phyloP scores from a whole-genome alignment of 2,888 invertebrate genomes.

The Yponomeuta sedellus region DNA sequence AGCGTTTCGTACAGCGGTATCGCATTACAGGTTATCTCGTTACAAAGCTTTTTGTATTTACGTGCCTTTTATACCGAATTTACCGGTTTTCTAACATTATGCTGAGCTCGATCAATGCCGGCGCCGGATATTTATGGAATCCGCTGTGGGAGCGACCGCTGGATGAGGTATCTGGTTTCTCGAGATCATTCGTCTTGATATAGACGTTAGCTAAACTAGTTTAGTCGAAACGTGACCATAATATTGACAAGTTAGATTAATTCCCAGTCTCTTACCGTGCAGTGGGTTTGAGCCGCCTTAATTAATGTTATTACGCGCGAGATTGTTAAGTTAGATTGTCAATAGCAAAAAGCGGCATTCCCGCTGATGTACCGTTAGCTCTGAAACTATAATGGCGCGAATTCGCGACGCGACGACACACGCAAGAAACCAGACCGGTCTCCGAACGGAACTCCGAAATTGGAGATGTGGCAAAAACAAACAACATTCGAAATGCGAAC shows the following conservation, averaged over 20 bases:
- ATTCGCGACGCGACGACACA: conserved; percentile 55
- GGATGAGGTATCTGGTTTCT: conserved; percentile 59
- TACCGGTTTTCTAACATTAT: conserved; percentile 44
- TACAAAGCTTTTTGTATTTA: conserved; percentile 53
- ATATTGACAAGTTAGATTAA: conserved; percentile 64
- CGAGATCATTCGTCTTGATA: conserved; percentile 60
- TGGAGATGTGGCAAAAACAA: conserved; percentile 59
- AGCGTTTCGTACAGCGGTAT: conserved; percentile 63
- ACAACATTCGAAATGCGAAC: conserved; percentile 48
- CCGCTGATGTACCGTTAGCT: conserved; percentile 54
- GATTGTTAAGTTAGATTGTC: conserved; percentile 56
- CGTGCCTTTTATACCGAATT: conserved; percentile 44
- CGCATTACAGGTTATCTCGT: conserved; percentile 70
- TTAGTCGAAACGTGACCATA: conserved; percentile 60
- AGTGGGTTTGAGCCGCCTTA: conserved; percentile 55
- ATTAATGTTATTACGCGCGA: conserved; percentile 54
- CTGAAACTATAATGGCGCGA: conserved; percentile 49
- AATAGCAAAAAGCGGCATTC: conserved; percentile 53
- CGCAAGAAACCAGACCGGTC: conserved; percentile 57
- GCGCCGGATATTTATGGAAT: conserved; percentile 61
- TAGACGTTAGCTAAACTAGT: conserved; percentile 63
- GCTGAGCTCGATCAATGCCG: conserved; percentile 30
- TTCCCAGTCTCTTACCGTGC: conserved; percentile 42
- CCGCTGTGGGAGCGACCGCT: conserved; percentile 51
- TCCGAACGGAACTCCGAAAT: conserved; percentile 52